A percentile compares a stretch with the other conserved stretches of the same genome.
Evolutionary conservation across 2,113 vertebrate genomes (phyloP).

Genomic region (Mastomys natalensis): DNA sequence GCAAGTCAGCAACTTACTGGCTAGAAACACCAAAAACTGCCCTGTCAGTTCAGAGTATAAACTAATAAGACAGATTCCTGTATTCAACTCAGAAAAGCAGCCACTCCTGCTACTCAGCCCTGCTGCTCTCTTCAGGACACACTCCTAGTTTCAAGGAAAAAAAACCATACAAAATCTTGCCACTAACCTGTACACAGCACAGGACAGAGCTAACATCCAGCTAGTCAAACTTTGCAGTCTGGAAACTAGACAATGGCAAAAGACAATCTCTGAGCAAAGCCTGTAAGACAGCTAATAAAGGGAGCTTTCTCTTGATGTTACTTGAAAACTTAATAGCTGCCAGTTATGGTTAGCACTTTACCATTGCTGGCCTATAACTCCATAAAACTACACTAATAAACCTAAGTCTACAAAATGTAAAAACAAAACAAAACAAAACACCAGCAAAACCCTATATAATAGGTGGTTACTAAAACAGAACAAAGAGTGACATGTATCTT

Average conservation of each 20-base stretch:
- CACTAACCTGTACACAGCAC: neutral
- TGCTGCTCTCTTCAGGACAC: neutral
- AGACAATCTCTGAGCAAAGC: conserved; percentile 2
- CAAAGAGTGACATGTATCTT: neutral
- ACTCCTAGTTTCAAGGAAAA: neutral
- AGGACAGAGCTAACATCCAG: neutral
- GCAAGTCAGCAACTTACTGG: neutral
- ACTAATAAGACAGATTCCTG: neutral
- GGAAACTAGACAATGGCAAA: neutral
- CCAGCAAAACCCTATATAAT: neutral
- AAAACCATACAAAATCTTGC: neutral
- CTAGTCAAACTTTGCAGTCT: neutral
- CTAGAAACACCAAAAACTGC: neutral
- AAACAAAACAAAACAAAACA: neutral
- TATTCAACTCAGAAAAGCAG: neutral
- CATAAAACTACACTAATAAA: conserved; percentile 38
- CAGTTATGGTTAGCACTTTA: conserved; percentile 37
- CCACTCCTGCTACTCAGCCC: neutral
- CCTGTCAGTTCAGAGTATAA: neutral
- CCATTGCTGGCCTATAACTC: neutral
- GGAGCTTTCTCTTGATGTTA: neutral
- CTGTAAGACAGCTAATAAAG: neutral
- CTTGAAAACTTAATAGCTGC: conserved; percentile 5
- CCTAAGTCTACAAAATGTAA: conserved; percentile 37
- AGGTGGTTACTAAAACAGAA: conserved; percentile 17